Base-by-base conservation (phyloP, 2,113 vertebrate genomes). In the Oceanites oceanicus region DNA sequence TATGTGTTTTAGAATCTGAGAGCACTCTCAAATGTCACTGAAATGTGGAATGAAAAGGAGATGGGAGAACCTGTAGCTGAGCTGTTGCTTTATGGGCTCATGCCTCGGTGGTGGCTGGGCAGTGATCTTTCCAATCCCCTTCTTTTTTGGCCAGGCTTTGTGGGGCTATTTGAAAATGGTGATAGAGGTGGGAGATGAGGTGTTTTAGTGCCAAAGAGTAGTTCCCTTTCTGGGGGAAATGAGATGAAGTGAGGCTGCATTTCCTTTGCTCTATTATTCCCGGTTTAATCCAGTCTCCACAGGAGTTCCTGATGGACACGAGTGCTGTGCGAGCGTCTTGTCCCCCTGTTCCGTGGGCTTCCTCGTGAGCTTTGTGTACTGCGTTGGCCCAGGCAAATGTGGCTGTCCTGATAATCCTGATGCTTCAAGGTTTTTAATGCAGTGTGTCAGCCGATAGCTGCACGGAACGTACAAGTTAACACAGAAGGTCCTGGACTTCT, bases 1-100 rank as follows among this genome's bases (percentile, higher is more conserved):
- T 63, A 62, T 96, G 75, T 86, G 67, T 80, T 96, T 96, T 92
- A 88, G 93, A 93, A 86, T 88, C 27, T 4, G 79, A 90, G 82
- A 86, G 30, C 65, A 59, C 50, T 93, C 88, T 80, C 47, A 95
- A 97, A 96, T 97, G 95, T 86, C 93, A 96, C 72, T 59, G 82
- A 90, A 90, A 88, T 67, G 42, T 47, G 86, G 67, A 84, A 62
- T 66, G 81, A 52, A 36, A 81, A 94, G 50, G 67, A 93, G 63
- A 85, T 52, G 67, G 78, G 82, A 86, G 62, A 61, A 82, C 0
- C 2, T 23, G 52, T 1, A 27, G 66, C 74, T 59, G 84, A 87
- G 74, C n/a, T 65, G n/a, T 23, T 76, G 47, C 23, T 67, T 66
- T 71, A 34, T 38, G 65, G 56, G 32, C 12, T 74, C 15, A 3